phyloP scores from a whole-genome alignment of 2,888 invertebrate genomes.

The Heliconius erato region DNA sequence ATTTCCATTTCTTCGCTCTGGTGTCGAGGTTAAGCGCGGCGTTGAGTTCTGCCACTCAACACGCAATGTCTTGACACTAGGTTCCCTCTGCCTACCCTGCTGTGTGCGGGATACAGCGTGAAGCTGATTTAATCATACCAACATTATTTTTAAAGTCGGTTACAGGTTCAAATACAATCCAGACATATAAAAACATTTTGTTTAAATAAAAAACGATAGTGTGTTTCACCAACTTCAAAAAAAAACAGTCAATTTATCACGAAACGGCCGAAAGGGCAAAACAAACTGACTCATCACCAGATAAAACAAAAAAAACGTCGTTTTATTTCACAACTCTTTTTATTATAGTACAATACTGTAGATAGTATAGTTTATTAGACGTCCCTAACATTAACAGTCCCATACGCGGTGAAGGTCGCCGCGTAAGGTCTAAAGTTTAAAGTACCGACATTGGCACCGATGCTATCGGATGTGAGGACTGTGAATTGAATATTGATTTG shows the following conservation, averaged over 20 bases:
- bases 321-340: neutral
- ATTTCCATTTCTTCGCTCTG: no score
- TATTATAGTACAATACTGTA: neutral
- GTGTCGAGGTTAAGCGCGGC: no score
- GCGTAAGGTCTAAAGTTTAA: constrained; percentile 42
- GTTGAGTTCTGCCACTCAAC: no score
- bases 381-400: constrained; percentile 23
- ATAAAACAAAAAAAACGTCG: neutral
- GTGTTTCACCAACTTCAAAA: neutral
- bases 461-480: constrained; percentile 48
- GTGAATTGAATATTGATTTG: constrained; percentile 40
- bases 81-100: no score
- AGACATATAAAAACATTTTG: no score
- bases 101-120: no score
- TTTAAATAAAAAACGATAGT: no score
- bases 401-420: constrained; percentile 38
- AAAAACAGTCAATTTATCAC: neutral
- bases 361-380: neutral
- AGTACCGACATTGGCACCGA: constrained; percentile 49
- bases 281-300: neutral
- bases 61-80: no score
- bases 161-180: no score
- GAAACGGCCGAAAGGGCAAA: neutral
- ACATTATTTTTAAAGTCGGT: no score
- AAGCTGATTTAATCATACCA: no score